Evolutionary conservation across 2,888 invertebrate genomes (phyloP), one percentile per base, ranked within the genome.

Genomic region (Catocala sponsa): DNA sequence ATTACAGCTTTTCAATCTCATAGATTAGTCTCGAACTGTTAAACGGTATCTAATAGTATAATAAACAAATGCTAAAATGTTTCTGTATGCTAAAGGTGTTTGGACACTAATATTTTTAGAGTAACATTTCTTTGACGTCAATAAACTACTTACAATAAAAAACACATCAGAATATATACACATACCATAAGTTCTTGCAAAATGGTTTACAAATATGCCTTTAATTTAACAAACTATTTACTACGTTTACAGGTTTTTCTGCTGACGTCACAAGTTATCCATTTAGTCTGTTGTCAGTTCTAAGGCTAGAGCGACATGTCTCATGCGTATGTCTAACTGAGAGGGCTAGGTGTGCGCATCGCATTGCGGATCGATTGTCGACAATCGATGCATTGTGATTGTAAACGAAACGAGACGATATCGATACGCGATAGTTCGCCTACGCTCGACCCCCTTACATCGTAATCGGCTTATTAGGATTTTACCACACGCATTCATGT

Each of bases 391-490:
- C 82, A 90, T 88, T 88, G 86, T 85, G 76, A 90, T 88, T 89
- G 87, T 86, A 76, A 72, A 76, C 82, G 82, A 82, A 79, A 81
- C 82, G 84, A 82, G 72, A 82, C 84, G 82, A 81, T 83, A 84
- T 86, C 86, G 87, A 87, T 88, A 87, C 78, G 74, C 74, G 79
- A 79, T 73, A 78, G 71, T 70, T 81, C 91, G 85, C 92, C 92
- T 85, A 92, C 91, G 84, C 87, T 54, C 84, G 82, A 81, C 87
- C 87, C 83, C 84, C 80, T 87, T 89, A 86, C 89, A 89, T 87
- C 85, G 88, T 91, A 93, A 94, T 92, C 91, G 87, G 90, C 90
- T 91, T 92, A 92, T 90, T 91, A 87, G 85, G 91, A 87, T 85
- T 88, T 86, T 89, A 89, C 89, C 89, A 83, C 90, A 90, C 90